A percentile compares a stretch with the other conserved stretches of the same genome.
Evolutionary conservation across 2,113 vertebrate genomes (phyloP).

Genomic region (Xenus cinereus): DNA sequence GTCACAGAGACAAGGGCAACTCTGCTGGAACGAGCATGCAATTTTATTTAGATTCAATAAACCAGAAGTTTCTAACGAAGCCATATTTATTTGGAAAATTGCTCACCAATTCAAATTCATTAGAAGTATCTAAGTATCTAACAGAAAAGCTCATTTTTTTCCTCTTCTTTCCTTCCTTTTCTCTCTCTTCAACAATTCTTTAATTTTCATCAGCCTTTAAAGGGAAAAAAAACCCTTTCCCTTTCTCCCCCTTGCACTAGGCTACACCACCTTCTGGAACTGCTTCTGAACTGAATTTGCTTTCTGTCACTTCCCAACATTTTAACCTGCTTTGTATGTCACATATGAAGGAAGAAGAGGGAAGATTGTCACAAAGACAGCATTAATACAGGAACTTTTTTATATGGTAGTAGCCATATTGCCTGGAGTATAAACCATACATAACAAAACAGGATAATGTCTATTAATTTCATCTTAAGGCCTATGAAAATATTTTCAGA

Average conservation of each 20-base stretch:
- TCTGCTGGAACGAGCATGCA: rapidly evolving
- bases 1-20: background rate
- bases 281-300: background rate
- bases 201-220: background rate
- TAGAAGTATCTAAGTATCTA: background rate
- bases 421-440: conserved; percentile 51
- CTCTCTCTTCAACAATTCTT: background rate
- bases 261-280: background rate
- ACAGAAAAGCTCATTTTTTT: background rate
- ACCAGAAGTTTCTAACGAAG: background rate
- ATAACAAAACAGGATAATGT: conserved; percentile 26
- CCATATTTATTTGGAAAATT: background rate
- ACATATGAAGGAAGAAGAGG: background rate
- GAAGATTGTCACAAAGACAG: background rate
- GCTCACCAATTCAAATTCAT: background rate
- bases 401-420: conserved; percentile 37
- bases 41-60: background rate
- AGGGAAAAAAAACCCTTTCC: background rate
- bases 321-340: background rate
- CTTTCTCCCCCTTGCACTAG: background rate
- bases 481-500: conserved; percentile 44
- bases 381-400: conserved; percentile 17
- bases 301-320: background rate
- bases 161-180: background rate
- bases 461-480: conserved; percentile 57